Conservation (phyloP, 2,888 invertebrate species). For the Acanthosepion lycidas region DNA sequence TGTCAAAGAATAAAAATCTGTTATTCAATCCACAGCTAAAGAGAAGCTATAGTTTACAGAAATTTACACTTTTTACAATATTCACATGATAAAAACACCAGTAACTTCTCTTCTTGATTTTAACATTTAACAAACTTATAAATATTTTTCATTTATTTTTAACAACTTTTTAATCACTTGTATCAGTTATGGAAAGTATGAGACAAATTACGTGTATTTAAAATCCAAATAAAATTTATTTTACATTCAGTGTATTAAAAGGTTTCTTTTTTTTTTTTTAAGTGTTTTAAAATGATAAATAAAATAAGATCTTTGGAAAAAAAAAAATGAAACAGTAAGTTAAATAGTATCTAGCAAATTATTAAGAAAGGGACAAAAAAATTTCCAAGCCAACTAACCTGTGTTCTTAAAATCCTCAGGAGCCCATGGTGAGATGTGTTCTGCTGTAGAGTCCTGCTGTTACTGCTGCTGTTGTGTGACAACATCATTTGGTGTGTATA, state of each 20-base stretch:
- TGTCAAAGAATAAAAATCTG: not conserved
- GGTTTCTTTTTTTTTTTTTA: not conserved
- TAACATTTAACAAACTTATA: not conserved
- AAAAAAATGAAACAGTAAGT: not conserved
- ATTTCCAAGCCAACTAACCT: constrained; percentile 33
- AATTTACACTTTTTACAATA: not conserved
- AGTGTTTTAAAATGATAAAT: not conserved
- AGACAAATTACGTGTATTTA: not conserved
- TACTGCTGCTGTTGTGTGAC: constrained; percentile 46
- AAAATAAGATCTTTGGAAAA: not conserved
- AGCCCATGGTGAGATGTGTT: constrained; percentile 38
- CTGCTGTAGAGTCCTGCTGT: constrained; percentile 40
- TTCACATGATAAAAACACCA: not conserved
- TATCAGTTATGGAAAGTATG: not conserved
- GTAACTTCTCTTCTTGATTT: not conserved
- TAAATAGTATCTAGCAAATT: not conserved
- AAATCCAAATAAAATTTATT: not conserved
- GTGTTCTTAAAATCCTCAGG: constrained; percentile 12
- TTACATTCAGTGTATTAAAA: not conserved
- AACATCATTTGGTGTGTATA: constrained; percentile 4
- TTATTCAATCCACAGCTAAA: not conserved
- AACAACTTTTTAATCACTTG: not conserved
- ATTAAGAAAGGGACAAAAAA: constrained; percentile 6
- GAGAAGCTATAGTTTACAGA: not conserved
- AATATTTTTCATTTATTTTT: not conserved